Base-by-base conservation (phyloP, 2,888 invertebrate genomes). In the Tryphoninae sp. region DNA sequence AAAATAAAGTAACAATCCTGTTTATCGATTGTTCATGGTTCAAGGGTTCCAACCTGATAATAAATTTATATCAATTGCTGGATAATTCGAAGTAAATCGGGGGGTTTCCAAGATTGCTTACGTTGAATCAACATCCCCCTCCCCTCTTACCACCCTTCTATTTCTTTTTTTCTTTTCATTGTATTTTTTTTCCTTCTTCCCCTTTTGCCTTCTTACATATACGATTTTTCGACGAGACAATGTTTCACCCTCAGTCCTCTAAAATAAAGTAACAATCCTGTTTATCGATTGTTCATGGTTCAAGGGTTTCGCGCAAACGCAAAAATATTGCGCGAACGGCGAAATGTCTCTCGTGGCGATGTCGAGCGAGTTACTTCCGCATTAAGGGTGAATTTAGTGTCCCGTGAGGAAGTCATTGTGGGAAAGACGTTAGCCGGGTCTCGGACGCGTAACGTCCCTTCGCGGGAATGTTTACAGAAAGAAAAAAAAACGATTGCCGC, bases 41-140 rank as follows among this genome's bases (percentile, higher is more conserved):
- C 19, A 19, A 19, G 19, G 19, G 19, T 19, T 19, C 19, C 1
- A 19, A 1, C 19, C 19, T 19, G 19, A 19, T 19, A 19, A 19
- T 19, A 19, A 19, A 90, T 90, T 88, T 90, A 87, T 90, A 89
- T 90, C 86, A 88, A 89, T 90, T 90, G 89, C 77, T 79, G 62
- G 68, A 87, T 89, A 89, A 90, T 90, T 89, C 88, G 86, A 84
- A 86, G 81, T 65, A 81, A 84, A 84, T 82, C 80, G 72, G 55
- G 26, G 78, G 51, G 79, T 79, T 65, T 74, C 62, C 51, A 42
- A 42, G 78, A 79, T 79, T 69, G 78, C 58, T 49, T 65, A 65
- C 68, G 78, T 62, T 67, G 65, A 64, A 78, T 75, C 71, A 23
- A 77, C 64, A 72, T 59, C 51, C 19, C 19, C 67, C 33, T 58